phyloP scores from a whole-genome alignment of 2,113 vertebrate species.

The Pholis gunnellus region DNA sequence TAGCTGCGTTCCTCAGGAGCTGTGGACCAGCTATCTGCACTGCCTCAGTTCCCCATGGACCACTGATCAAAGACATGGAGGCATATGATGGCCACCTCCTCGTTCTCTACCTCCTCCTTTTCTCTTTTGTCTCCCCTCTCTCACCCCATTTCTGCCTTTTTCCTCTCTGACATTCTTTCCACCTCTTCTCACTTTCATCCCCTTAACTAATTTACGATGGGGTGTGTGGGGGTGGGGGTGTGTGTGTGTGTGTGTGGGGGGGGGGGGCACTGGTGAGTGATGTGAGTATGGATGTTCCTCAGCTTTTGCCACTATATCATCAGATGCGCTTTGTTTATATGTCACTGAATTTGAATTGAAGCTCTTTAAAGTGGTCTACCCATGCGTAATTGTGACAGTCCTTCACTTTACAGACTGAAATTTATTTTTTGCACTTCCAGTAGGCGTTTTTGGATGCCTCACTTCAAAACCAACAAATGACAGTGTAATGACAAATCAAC shows the following conservation, averaged over 20 bases:
- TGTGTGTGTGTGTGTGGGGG: too few species aligned
- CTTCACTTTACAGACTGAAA: slow-evolving; percentile 4
- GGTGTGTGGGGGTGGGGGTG: neutral
- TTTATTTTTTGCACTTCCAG: slow-evolving; percentile 4
- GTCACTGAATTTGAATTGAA: slow-evolving; percentile 37
- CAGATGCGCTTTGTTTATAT: slow-evolving; percentile 55
- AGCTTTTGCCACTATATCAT: slow-evolving; percentile 32
- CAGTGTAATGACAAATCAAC: slow-evolving; percentile 26
- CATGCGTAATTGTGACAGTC: slow-evolving; percentile 22
- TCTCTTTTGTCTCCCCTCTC: slow-evolving; percentile 49
- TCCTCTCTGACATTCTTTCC: slow-evolving; percentile 41
- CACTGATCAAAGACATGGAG: slow-evolving; percentile 77
- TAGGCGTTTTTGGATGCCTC: slow-evolving; percentile 14
- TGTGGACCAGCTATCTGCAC: slow-evolving; percentile 67
- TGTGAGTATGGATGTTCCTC: slow-evolving; percentile 38
- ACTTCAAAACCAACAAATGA: slow-evolving; percentile 40
- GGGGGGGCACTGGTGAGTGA: neutral
- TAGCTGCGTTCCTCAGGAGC: slow-evolving; percentile 70
- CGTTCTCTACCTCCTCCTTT: slow-evolving; percentile 44
- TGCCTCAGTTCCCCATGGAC: slow-evolving; percentile 64
- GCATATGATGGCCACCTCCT: slow-evolving; percentile 52
- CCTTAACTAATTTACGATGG: slow-evolving; percentile 43
- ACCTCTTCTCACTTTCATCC: slow-evolving; percentile 49
- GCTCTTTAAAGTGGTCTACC: slow-evolving; percentile 50
- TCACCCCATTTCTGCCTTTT: slow-evolving; percentile 21